phyloP scores from a whole-genome alignment of 2,888 invertebrate genomes.

The Sarcophaga subvicina region DNA sequence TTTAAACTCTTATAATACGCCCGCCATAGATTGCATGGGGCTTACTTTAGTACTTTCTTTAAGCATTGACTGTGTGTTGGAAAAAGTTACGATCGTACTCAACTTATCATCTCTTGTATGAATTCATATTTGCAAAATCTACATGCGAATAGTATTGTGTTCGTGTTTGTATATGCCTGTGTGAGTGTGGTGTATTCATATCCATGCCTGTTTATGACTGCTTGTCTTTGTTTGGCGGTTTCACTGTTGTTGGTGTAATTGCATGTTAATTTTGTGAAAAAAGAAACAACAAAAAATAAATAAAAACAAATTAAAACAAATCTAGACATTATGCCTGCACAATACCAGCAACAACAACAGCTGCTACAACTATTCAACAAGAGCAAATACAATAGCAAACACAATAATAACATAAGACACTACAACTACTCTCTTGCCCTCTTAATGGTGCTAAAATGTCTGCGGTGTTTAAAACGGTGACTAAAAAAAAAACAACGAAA shows the following conservation, averaged over 20 bases:
- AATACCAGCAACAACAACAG: conserved; percentile 3
- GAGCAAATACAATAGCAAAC: not conserved
- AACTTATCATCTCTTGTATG: too few relatives aligned
- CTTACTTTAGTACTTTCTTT: too few relatives aligned
- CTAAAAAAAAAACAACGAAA: too few relatives aligned
- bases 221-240: too few relatives aligned
- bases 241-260: not conserved
- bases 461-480: too few relatives aligned
- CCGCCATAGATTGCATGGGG: too few relatives aligned
- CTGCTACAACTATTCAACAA: conserved; percentile 5
- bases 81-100: too few relatives aligned
- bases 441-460: conserved; percentile 76
- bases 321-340: conserved; percentile 59
- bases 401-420: conserved; percentile 8
- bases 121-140: too few relatives aligned
- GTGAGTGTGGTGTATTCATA: not conserved
- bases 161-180: not conserved
- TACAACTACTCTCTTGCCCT: conserved; percentile 59
- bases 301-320: not conserved
- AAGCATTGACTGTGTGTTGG: too few relatives aligned
- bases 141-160: not conserved
- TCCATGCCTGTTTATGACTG: not conserved
- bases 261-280: conserved; percentile 34
- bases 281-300: too few relatives aligned
- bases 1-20: too few relatives aligned